Evolutionary conservation across 2,113 vertebrate species (phyloP), one percentile per base, ranked within the genome.

Genomic region (Apeltes quadracus): DNA sequence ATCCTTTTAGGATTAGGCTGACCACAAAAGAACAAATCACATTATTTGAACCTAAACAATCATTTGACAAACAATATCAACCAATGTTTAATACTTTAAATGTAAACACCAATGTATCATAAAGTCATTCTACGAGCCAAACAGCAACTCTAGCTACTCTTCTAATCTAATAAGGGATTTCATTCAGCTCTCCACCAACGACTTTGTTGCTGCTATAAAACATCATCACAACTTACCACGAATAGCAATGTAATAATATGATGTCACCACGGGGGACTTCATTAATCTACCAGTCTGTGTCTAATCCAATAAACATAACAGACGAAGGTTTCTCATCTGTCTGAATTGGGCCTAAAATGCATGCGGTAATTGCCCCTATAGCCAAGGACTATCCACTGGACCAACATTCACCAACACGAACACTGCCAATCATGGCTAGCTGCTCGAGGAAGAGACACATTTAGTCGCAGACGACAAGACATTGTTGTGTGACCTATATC

Each of bases 301-400:
- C 58, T 84, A 85, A 87, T 87, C 81, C 80, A 69, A 75, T 85
- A 79, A 86, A 86, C 76, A 78, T 59, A 54, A 53, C 78, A 87
- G 80, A 90, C 89, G 89, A 90, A 90, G 83, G 87, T 74, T 84
- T 79, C 77, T 67, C 55, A 48, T 75, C 61, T 46, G 72, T 75
- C 81, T 72, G 76, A 65, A 32, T 7, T 38, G 63, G 86, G 80
- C 85, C 80, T 80, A 4, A 65, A 64, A 80, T 55, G 14, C 62
- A 70, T 44, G 67, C 36, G 20, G 50, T 34, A 59, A 69, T n/a
- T 65, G 18, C 5, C 29, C 29, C 29, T 73, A 68, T 12, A 56
- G 13, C 54, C 34, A 18, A 10, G 10, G 18, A 64, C 2, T 75
- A 66, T 56, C 72, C 55, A 27, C 57, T 32, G 39, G 11, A 59